Percentiles rank a stretch among this genome's conserved stretches.
phyloP scores from a whole-genome alignment of 30 jellyfish, hydroid and myxozoan species.

The Pelagia noctiluca region DNA sequence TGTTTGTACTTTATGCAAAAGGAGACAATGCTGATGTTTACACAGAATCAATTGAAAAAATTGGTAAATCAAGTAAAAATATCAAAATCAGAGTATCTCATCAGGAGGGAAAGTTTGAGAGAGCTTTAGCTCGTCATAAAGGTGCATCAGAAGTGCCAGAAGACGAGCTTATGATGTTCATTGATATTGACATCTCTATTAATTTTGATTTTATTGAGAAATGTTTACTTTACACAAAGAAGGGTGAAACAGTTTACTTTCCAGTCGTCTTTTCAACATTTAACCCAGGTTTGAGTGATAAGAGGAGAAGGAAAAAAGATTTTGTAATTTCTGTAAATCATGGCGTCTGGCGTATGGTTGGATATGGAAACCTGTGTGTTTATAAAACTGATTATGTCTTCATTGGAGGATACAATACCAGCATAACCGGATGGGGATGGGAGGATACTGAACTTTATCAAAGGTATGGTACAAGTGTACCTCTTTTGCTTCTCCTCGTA shows the following conservation, averaged over 20 bases:
- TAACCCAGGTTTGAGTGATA: slow-evolving; percentile 68
- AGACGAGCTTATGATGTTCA: slow-evolving; percentile 64
- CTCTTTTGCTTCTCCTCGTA: not conserved
- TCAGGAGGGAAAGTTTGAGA: slow-evolving; percentile 62
- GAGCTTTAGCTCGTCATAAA: slow-evolving; percentile 89
- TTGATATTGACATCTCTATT: slow-evolving; percentile 83
- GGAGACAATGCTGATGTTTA: not conserved
- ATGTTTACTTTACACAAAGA: slow-evolving; percentile 68
- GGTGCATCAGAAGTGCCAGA: slow-evolving; percentile 81
- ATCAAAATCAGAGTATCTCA: slow-evolving; percentile 43
- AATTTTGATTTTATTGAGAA: slow-evolving; percentile 67
- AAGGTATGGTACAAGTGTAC: slow-evolving; percentile 48
- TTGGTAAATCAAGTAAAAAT: slow-evolving; percentile 4
- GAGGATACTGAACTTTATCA: slow-evolving; percentile 87
- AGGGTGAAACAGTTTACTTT: slow-evolving; percentile 72
- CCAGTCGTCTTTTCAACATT: slow-evolving; percentile 85
- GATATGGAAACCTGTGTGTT: slow-evolving; percentile 88
- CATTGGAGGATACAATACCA: slow-evolving; percentile 78
- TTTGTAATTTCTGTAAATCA: slow-evolving; percentile 48
- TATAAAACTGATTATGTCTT: slow-evolving; percentile 77
- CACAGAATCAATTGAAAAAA: not conserved
- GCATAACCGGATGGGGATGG: slow-evolving; percentile 93
- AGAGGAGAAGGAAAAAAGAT: slow-evolving; percentile 19
- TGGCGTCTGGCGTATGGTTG: slow-evolving; percentile 88
- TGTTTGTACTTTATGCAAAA: slow-evolving; percentile 51